Percentiles rank a stretch among this genome's conserved stretches.
These are phyloP conservation scores for Plecturocebus donacophilus DNA, from an alignment of 2,113 vertebrate genomes.

Conservation along the genomic window DNA sequence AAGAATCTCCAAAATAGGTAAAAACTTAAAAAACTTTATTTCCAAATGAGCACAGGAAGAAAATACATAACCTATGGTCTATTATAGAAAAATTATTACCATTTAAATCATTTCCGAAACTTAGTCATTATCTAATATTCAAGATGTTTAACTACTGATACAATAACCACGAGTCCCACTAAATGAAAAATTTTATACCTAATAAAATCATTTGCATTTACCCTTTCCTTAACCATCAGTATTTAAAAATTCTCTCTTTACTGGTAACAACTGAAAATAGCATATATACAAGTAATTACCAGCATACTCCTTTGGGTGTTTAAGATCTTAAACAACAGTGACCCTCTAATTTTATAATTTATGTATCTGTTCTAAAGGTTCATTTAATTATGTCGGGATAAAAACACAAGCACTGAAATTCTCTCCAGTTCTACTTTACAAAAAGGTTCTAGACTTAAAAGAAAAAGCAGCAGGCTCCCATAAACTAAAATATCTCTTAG, in stretches of 20 bases:
- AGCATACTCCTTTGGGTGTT: neutral
- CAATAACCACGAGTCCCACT: neutral
- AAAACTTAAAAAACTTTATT: neutral
- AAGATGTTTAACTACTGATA: slow-evolving; percentile 14
- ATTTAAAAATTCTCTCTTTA: neutral
- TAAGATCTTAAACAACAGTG: neutral
- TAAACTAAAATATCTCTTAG: neutral
- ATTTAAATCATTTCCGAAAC: slow-evolving; percentile 18
- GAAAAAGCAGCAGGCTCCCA: neutral
- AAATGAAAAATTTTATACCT: neutral
- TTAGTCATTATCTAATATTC: neutral
- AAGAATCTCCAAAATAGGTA: neutral
- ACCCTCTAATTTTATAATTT: neutral
- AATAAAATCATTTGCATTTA: slow-evolving; percentile 23
- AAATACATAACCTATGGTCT: neutral
- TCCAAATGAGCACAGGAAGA: slow-evolving; percentile 9
- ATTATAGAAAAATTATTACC: neutral
- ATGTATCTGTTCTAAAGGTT: neutral
- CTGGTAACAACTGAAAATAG: neutral
- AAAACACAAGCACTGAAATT: slow-evolving; percentile 29
- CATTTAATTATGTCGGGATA: neutral
- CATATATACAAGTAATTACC: neutral
- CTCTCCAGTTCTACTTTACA: neutral
- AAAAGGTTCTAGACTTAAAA: neutral
- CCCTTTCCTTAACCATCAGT: neutral